Base-by-base conservation (phyloP, 2,113 vertebrate genomes). In the Polypterus senegalus region DNA sequence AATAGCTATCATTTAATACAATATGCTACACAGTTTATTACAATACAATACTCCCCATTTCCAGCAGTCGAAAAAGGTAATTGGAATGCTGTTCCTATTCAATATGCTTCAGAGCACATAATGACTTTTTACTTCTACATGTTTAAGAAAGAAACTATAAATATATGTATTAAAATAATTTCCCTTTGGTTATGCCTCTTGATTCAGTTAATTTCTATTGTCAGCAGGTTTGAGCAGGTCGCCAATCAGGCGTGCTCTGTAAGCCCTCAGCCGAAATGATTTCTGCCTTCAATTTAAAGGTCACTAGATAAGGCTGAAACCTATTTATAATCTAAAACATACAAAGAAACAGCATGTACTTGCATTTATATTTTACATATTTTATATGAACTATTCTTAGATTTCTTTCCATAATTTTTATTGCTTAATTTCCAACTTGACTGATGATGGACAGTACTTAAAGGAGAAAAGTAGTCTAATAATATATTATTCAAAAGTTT, bases 251-350 rank as follows among this genome's bases (percentile, higher is more conserved):
- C 69, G 67, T 55, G 4, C 62, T 67, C 69, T 67, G 66, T 62
- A 61, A 67, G 74, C 79, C 79, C 63, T 67, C 73, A 78, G 79
- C 76, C 56, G 74, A 74, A 74, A 74, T 67, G 71, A 54, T 71
- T 77, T 62, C 49, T 70, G 69, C 74, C 81, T 82, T 73, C 82
- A 84, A 83, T 84, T 84, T 84, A 83, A 83, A 84, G 82, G 82
- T 83, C 79, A 82, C 74, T 73, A 77, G 82, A 84, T 84, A 84
- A 84, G 77, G 72, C 69, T 72, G 67, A 61, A 73, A 76, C 79
- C 80, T 75, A 78, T 82, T 81, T 77, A 83, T 83, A 82, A 83
- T 81, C 73, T 76, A 65, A 66, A 72, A 59, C 66, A 57, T 61
- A 59, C 69, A 65, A 65, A 67, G 68, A 55, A 56, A 49, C 44